phyloP scores from a whole-genome alignment of 2,888 invertebrate species.

The Macaria liturata region DNA sequence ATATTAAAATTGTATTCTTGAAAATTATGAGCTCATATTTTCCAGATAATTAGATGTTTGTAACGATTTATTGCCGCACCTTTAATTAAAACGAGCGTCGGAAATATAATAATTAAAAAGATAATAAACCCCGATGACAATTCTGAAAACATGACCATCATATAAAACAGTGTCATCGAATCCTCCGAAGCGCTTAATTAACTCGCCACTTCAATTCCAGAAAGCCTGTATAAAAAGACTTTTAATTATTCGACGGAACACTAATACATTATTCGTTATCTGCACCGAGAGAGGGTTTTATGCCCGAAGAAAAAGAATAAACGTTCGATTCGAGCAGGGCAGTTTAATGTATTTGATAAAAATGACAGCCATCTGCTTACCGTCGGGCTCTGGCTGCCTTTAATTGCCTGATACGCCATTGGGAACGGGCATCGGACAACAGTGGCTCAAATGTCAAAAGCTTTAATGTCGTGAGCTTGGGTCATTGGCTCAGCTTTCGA shows the following conservation, averaged over 20 bases:
- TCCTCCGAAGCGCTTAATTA: conserved; percentile 61
- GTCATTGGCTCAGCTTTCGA: conserved; percentile 32
- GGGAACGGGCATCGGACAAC: conserved; percentile 44
- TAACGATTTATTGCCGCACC: background rate
- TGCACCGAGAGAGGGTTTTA: conserved; percentile 64
- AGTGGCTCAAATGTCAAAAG: conserved; percentile 40
- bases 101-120: background rate
- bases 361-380: conserved; percentile 80
- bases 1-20: too few species aligned
- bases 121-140: conserved; percentile 1
- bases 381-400: conserved; percentile 62
- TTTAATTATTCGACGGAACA: conserved; percentile 75
- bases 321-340: conserved; percentile 70
- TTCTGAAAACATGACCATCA: conserved; percentile 2
- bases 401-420: conserved; percentile 78
- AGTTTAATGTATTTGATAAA: conserved; percentile 82
- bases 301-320: conserved; percentile 64
- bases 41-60: background rate
- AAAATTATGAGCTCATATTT: background rate
- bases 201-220: conserved; percentile 54
- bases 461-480: conserved; percentile 35
- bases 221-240: conserved; percentile 61
- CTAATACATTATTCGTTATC: conserved; percentile 78
- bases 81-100: background rate
- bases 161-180: conserved; percentile 25